These are phyloP conservation scores for Oncopodura yosiiana DNA, from an alignment of 1,140 invertebrate genomes.

Conservation along the genomic window DNA sequence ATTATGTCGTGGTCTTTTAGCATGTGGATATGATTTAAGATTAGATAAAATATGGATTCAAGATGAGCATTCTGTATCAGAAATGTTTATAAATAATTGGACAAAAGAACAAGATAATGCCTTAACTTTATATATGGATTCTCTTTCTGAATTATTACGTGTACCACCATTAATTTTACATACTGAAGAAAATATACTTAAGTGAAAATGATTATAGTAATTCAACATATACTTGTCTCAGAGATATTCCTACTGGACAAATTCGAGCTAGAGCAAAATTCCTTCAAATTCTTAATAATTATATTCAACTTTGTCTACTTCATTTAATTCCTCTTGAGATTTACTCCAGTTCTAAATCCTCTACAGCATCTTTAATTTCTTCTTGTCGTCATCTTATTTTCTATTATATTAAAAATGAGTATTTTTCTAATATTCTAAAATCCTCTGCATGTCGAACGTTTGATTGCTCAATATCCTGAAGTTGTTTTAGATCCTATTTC, in stretches of 20 bases:
- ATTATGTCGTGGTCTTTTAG: conserved; percentile 4
- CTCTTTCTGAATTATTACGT: not conserved
- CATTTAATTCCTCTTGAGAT: not conserved
- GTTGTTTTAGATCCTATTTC: conserved; percentile 7
- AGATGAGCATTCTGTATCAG: not conserved
- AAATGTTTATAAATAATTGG: not conserved
- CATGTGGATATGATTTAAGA: conserved; percentile 3
- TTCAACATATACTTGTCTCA: not conserved
- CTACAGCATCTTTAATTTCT: not conserved
- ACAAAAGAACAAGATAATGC: conserved; percentile 5
- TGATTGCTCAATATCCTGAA: conserved; percentile 6
- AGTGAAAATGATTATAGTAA: conserved; percentile 2
- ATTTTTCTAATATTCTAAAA: conserved; percentile 5
- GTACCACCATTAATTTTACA: conserved; percentile 3
- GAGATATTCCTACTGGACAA: not conserved
- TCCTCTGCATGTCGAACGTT: not conserved
- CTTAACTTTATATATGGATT: conserved; percentile 1
- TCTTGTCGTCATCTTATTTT: conserved; percentile 3
- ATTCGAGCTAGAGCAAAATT: conserved; percentile 1
- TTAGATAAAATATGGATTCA: conserved; percentile 2
- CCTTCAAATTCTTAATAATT: conserved; percentile 7
- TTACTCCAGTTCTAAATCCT: not conserved
- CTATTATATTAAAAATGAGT: conserved; percentile 12
- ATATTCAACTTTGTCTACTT: not conserved
- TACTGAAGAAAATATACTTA: conserved; percentile 3